phyloP scores from a whole-genome alignment of 2,888 invertebrate genomes.

The Portevinia maculata region DNA sequence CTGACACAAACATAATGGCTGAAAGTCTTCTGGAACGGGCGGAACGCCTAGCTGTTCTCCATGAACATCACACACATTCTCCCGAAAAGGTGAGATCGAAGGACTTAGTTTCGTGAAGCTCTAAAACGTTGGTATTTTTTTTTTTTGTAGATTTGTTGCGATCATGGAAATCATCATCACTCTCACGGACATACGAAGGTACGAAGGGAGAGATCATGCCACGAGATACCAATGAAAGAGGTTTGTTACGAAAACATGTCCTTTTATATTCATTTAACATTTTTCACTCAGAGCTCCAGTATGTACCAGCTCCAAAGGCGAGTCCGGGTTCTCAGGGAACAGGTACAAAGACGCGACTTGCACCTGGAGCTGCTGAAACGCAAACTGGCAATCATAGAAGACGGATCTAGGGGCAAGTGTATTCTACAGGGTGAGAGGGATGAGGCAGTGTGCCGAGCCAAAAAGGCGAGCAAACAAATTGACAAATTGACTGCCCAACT shows the following conservation, averaged over 20 bases:
- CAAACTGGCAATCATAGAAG: conserved; percentile 93
- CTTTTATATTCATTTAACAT: conserved; percentile 12
- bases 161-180: conserved; percentile 75
- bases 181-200: conserved; percentile 85
- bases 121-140: background rate
- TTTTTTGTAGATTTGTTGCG: conserved; percentile 77
- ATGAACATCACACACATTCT: conserved; percentile 78
- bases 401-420: conserved; percentile 86
- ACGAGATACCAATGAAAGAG: conserved; percentile 91
- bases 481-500: conserved; percentile 92
- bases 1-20: conserved; percentile 83
- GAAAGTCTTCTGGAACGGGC: conserved; percentile 93
- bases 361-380: conserved; percentile 94
- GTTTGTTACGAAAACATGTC: conserved; percentile 82
- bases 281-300: conserved; percentile 87
- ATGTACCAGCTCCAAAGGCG: conserved; percentile 94
- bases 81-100: conserved; percentile 77
- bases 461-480: conserved; percentile 92
- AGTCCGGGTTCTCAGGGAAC: conserved; percentile 93
- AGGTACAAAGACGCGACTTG: conserved; percentile 94
- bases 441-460: conserved; percentile 87
- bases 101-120: no score
- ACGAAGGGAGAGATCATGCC: conserved; percentile 90
- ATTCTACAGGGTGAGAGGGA: conserved; percentile 87
- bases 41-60: conserved; percentile 85